phyloP scores from a whole-genome alignment of 2,797 vertebrate species.

The Halcyon leucocephala region DNA sequence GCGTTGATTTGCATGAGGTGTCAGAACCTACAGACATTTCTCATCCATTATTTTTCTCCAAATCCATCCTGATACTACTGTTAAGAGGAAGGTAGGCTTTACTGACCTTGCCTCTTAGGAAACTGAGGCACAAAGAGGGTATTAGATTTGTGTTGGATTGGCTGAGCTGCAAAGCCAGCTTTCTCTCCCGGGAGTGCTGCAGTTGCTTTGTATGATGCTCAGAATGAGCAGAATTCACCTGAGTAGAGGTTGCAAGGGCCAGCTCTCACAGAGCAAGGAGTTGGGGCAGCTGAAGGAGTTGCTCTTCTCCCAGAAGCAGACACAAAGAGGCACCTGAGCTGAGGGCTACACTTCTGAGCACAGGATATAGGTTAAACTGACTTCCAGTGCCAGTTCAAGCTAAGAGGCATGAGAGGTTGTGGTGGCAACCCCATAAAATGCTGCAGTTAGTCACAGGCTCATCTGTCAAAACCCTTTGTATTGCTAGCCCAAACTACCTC shows the following conservation, averaged over 20 bases:
- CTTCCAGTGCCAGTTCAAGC: neutral
- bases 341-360: neutral
- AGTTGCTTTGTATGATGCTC: neutral
- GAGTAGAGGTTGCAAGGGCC: neutral
- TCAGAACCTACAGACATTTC: neutral
- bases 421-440: neutral
- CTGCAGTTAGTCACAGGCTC: neutral
- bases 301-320: neutral
- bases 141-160: neutral
- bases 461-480: neutral
- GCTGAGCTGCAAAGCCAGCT: neutral
- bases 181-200: neutral
- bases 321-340: neutral
- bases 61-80: neutral
- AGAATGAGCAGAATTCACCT: neutral
- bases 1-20: neutral
- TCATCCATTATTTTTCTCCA: neutral
- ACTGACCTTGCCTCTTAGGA: neutral
- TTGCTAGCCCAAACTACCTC: neutral
- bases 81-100: neutral
- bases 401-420: neutral
- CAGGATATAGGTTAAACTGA: neutral
- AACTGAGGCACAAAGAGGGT: neutral
- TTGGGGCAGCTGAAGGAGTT: neutral
- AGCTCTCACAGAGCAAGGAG: accelerated